Conservation (phyloP, 1,140 invertebrate genomes). For the Andrena cerasifolii region DNA sequence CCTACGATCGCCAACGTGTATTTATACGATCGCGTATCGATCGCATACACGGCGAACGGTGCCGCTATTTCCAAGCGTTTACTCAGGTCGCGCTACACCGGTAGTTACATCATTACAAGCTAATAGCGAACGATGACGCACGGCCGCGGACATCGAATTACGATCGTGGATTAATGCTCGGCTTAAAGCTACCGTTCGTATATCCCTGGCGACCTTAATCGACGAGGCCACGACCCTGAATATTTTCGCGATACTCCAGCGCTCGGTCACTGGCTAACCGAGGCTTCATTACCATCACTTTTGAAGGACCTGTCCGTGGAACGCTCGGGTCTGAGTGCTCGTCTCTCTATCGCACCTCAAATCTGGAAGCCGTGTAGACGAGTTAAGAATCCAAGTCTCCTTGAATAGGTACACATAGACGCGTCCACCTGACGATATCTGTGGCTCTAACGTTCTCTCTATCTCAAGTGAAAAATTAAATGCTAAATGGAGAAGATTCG, state of each 20-base stretch:
- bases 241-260: background rate
- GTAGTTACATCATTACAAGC: constrained; percentile 50
- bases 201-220: background rate
- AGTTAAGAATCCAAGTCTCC: no score
- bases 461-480: no score
- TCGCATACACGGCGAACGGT: background rate
- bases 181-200: constrained; percentile 3
- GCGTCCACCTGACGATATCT: no score
- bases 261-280: background rate
- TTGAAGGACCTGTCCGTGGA: background rate
- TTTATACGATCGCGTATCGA: background rate
- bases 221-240: background rate
- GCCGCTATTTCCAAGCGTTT: constrained; percentile 51
- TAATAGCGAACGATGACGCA: constrained; percentile 45
- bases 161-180: constrained; percentile 36
- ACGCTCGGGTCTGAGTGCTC: background rate
- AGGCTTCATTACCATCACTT: background rate
- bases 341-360: no score
- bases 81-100: constrained; percentile 12
- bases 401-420: no score
- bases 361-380: no score
- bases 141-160: constrained; percentile 11
- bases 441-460: no score
- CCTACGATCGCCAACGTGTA: background rate
- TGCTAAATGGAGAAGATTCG: no score